Evolutionary conservation across 2,888 invertebrate species (phyloP), one percentile per base, ranked within the genome.

Genomic region (Epinotia bilunana): DNA sequence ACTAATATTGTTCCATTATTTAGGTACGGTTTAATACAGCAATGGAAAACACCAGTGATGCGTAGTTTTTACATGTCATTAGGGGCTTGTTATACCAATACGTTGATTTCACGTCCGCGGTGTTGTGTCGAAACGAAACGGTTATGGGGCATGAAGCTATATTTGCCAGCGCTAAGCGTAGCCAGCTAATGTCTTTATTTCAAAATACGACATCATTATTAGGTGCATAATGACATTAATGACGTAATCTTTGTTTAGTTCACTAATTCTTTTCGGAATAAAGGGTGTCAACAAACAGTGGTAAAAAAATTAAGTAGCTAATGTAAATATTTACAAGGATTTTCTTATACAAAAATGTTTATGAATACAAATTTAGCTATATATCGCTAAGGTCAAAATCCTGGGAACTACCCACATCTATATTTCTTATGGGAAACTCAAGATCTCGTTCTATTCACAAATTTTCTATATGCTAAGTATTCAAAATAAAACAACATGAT

Each of bases 111-210:
- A 49, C 33, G 33, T 49, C 13, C 46, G 13, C 49, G 43, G 43
- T 46, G 16, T 53, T 13, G 53, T 53, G n/a, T 53, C 53, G n/a
- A 53, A 53, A 53, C 53, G 53, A n/a, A 53, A 53, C 49, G 16
- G 57, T 64, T 20, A 70, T 49, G 58, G 68, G 23, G 33, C 18
- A 49, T 69, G 55, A 62, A 63, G 58, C 20, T 70, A 64, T 57
- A 43, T 69, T 69, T 63, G 58, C 53, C 43, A 9, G 43, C 53
- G 58, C 46, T 63, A 43, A 43, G 33, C 64, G 33, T 58, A 7
- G 53, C n/a, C 20, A 23, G 46, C 64, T 74, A 74, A 74, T 74
- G 70, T 70, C 70, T 70, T 58, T 63, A 74, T 74, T 71, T 74
- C 74, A 74, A 71, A 70, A 74, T 23, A 43, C 53, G 58, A 53